These are phyloP conservation scores for Agonum fuliginosum DNA, from an alignment of 2,888 invertebrate species.

Conservation along the genomic window DNA sequence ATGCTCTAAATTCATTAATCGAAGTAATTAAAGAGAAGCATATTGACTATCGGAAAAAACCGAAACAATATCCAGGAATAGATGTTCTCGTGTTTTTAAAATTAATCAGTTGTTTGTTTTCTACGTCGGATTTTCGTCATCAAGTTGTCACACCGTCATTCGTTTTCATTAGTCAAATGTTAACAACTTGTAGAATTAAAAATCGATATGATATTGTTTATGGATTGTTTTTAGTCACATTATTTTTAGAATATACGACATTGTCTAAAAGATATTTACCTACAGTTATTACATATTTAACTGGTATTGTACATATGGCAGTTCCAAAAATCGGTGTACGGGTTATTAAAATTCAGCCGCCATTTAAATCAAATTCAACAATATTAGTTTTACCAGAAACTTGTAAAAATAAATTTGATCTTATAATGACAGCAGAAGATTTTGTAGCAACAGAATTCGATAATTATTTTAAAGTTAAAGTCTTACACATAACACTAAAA, in stretches of 20 bases:
- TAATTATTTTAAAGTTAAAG: constrained; percentile 80
- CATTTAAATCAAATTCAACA: constrained; percentile 77
- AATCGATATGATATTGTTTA: constrained; percentile 81
- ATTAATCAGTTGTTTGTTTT: constrained; percentile 86
- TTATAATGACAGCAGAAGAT: constrained; percentile 77
- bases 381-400: constrained; percentile 76
- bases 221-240: constrained; percentile 84
- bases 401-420: constrained; percentile 69
- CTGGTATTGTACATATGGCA: constrained; percentile 84
- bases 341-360: constrained; percentile 79
- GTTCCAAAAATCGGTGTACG: constrained; percentile 78
- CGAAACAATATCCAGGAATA: constrained; percentile 78
- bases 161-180: constrained; percentile 88
- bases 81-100: constrained; percentile 88
- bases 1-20: constrained; percentile 80
- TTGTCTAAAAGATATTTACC: constrained; percentile 89
- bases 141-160: constrained; percentile 90
- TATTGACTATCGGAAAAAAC: constrained; percentile 76
- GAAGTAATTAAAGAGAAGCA: constrained; percentile 85
- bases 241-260: constrained; percentile 85
- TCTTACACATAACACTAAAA: constrained; percentile 75
- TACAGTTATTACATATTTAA: constrained; percentile 85
- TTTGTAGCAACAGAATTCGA: constrained; percentile 75
- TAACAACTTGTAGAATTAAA: constrained; percentile 79
- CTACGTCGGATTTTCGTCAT: constrained; percentile 93